Base-by-base conservation (phyloP, 2,113 vertebrate species). In the Nyctereutes procyonoides region DNA sequence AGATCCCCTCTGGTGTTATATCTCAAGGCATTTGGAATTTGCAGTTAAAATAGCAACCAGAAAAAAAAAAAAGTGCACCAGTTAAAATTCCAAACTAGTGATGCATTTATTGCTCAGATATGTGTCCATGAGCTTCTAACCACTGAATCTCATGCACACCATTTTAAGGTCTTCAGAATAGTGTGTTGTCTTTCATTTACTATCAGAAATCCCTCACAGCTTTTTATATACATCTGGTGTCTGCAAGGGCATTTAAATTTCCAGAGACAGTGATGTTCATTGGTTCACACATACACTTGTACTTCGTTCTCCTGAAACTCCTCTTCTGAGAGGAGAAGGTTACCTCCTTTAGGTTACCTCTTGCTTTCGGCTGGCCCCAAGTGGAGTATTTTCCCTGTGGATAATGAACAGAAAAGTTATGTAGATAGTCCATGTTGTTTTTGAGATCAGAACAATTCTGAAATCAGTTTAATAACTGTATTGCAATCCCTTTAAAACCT, bases 271-370 rank as follows among this genome's bases (percentile, higher is more conserved):
- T 15, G 10, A 13, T 12, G 19, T 12, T 5, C 38, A 26, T 1
- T n/a, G 60, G 35, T 32, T 3, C 0, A 8, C 9, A 9, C 1
- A 3, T 28, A 26, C 1, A 16, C 48, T 19, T 79, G 5, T 80
- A 10, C 67, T 38, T 63, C 20, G 79, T 22, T 22, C 35, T 71
- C 3, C 83, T 63, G n/a, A 63, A 71, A n/a, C 7, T 26, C 4
- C 8, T 76, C 58, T 43, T 43, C 43, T 43, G 43, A 43, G 43
- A 43, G 43, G 43, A 43, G 43, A 43, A 43, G 43, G 43, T 43
- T 43, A 43, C 43, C 74, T 15, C 74, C 10, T 28, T 48, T 79
- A 51, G 13, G 1, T 14, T 12, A 88, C 43, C 32, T 60, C 11
- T 85, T 4, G 13, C 26, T 71, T 38, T 60, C 2, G 11, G 8